Conservation (phyloP, 2,113 vertebrate genomes). For the Pseudorectes ferrugineus region DNA sequence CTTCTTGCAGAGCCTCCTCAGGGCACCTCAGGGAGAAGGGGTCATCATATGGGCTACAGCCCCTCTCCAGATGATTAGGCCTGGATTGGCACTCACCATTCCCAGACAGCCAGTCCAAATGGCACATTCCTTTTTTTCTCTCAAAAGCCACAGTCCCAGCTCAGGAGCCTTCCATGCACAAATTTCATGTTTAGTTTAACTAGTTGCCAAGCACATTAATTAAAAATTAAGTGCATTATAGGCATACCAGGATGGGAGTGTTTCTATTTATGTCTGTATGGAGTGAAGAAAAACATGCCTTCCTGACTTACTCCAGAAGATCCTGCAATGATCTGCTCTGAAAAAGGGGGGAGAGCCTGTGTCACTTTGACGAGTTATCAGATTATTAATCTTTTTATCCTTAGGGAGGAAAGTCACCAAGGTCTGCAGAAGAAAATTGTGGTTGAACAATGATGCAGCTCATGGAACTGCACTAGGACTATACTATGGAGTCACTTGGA, state of each 20-base stretch:
- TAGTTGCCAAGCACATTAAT: not conserved
- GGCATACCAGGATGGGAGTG: not conserved
- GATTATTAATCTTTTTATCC: not conserved
- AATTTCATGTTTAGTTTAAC: not conserved
- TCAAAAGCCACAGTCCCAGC: not conserved
- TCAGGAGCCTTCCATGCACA: not conserved
- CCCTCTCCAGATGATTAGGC: not conserved
- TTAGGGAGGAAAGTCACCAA: not conserved
- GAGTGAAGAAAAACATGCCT: not conserved
- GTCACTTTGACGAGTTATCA: not conserved
- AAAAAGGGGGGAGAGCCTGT: not conserved
- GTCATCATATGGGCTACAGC: too few species aligned
- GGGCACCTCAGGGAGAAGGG: not conserved
- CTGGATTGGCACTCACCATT: not conserved
- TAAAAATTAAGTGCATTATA: not conserved
- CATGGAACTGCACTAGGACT: not conserved
- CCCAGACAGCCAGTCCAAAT: not conserved
- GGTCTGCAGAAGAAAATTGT: not conserved
- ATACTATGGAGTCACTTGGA: not conserved
- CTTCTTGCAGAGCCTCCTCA: not conserved
- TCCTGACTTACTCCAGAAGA: not conserved
- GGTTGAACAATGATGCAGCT: not conserved
- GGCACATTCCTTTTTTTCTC: not conserved
- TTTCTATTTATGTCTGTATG: not conserved
- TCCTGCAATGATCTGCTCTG: not conserved